A percentile compares a stretch with the other conserved stretches of the same genome.
These are phyloP conservation scores for Eupithecia vulgata DNA, from an alignment of 2,888 invertebrate genomes.

Conservation along the genomic window DNA sequence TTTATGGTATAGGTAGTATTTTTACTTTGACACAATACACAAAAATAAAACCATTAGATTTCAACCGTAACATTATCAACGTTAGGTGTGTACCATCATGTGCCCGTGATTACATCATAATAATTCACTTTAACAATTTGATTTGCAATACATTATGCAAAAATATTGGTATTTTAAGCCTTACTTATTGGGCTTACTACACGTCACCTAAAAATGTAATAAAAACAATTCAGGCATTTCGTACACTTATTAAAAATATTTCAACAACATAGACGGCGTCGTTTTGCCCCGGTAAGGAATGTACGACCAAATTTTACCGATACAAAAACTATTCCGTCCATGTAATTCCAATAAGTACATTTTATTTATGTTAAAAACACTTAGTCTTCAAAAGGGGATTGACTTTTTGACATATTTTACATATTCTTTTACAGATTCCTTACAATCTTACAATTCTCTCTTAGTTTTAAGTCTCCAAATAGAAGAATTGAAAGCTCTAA, in stretches of 20 bases:
- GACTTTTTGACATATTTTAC: conserved; percentile 34
- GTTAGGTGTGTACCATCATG: conserved; percentile 75
- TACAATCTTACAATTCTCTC: conserved; percentile 31
- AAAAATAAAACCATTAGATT: conserved; percentile 76
- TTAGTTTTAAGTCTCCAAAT: conserved; percentile 30
- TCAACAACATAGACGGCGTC: conserved; percentile 56
- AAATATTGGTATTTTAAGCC: conserved; percentile 44
- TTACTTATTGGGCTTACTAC: conserved; percentile 43
- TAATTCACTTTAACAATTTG: conserved; percentile 50
- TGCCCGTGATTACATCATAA: conserved; percentile 70
- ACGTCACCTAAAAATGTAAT: conserved; percentile 44
- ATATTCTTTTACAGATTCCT: conserved; percentile 29
- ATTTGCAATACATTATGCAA: conserved; percentile 44
- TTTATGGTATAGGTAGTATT: conserved; percentile 26
- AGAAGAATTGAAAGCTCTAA: conserved; percentile 26
- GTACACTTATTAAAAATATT: conserved; percentile 57
- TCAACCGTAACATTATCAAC: conserved; percentile 80
- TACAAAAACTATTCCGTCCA: conserved; percentile 70
- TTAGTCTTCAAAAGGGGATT: conserved; percentile 66
- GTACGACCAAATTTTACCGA: conserved; percentile 86
- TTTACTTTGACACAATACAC: conserved; percentile 71
- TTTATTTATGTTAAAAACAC: conserved; percentile 57
- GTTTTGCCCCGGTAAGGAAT: conserved; percentile 85
- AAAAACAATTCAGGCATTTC: conserved; percentile 45
- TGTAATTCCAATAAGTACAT: conserved; percentile 50